Percentiles rank a stretch among this genome's conserved stretches.
phyloP scores from a whole-genome alignment of 2,888 invertebrate genomes.

The Desoria tigrina region DNA sequence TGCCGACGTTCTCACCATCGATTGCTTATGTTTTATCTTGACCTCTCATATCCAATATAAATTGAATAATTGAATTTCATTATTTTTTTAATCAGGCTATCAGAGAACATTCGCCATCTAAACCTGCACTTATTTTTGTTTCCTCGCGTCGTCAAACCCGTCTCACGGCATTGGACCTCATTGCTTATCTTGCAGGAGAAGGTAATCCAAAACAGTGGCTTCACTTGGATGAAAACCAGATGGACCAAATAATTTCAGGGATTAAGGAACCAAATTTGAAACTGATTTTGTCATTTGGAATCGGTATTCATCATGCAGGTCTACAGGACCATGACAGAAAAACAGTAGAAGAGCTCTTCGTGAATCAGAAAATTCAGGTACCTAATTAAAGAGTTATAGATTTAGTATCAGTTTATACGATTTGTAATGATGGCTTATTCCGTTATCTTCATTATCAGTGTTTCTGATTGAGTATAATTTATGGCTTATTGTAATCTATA shows the following conservation, averaged over 20 bases:
- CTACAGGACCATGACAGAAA: constrained; percentile 88
- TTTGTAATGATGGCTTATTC: neutral
- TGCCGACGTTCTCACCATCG: neutral
- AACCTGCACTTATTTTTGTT: constrained; percentile 91
- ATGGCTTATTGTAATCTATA: too few relatives aligned
- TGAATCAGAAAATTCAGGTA: constrained; percentile 92
- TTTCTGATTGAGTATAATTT: too few relatives aligned
- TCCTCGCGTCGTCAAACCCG: constrained; percentile 95
- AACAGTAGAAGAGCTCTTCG: constrained; percentile 89
- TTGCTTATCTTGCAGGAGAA: constrained; percentile 85
- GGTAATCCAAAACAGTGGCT: constrained; percentile 94
- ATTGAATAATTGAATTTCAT: neutral
- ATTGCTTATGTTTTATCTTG: constrained; percentile 23
- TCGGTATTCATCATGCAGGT: constrained; percentile 98
- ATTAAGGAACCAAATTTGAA: constrained; percentile 87
- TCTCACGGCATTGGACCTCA: constrained; percentile 92
- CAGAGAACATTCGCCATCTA: constrained; percentile 56
- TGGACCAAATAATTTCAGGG: constrained; percentile 71
- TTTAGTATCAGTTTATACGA: too few relatives aligned
- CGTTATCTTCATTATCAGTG: too few relatives aligned
- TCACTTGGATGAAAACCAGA: constrained; percentile 79
- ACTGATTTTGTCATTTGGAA: constrained; percentile 91
- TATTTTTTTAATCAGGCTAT: constrained; percentile 38
- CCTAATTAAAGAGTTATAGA: neutral
- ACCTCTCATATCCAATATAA: neutral